Evolutionary conservation across 2,113 vertebrate species (phyloP), one percentile per base, ranked within the genome.

Genomic region (Ameiurus melas): DNA sequence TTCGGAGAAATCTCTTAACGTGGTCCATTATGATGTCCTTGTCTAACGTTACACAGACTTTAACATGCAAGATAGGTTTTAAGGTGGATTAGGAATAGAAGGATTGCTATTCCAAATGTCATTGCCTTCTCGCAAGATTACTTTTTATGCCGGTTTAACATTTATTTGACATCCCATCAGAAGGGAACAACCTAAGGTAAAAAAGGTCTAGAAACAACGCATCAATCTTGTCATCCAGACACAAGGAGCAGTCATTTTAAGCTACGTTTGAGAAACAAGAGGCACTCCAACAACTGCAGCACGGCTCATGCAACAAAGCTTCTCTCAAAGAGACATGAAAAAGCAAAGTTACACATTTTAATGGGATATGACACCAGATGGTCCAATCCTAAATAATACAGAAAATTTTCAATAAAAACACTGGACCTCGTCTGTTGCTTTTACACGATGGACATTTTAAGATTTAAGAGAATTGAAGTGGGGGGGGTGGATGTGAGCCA

Each of bases 251-350:
- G 39, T 84, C 39, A 68, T 62, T 39, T 16, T 51, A 47, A 51
- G 20, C 62, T 27, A 30, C 14, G 1, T 58, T 25, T 43, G 4
- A 33, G 33, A 86, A 71, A 86, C 71, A 79, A 70, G 80, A 82
- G 60, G 47, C 78, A 85, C 43, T 87, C 81, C 55, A 86, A 36
- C 64, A 88, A 88, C 86, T 55, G 83, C 79, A 88, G 83, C 75
- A 68, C 5, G n/a, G 51, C 86, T 73, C 51, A 64, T 55, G 43
- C 83, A 78, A 77, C 85, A 66, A 25, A 57, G 36, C 33, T 19
- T 47, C 71, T 51, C 83, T 85, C 64, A 14, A 47, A 33, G 36
- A 86, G 83, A 85, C 68, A 70, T 77, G 25, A 88, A 30, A 90
- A 78, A 7, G 66, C 64, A 85, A 86, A 86, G 88, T 68, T 86